Evolutionary conservation across 2,888 invertebrate species (phyloP).

Genomic region (Tetramorium bicarinatum): DNA sequence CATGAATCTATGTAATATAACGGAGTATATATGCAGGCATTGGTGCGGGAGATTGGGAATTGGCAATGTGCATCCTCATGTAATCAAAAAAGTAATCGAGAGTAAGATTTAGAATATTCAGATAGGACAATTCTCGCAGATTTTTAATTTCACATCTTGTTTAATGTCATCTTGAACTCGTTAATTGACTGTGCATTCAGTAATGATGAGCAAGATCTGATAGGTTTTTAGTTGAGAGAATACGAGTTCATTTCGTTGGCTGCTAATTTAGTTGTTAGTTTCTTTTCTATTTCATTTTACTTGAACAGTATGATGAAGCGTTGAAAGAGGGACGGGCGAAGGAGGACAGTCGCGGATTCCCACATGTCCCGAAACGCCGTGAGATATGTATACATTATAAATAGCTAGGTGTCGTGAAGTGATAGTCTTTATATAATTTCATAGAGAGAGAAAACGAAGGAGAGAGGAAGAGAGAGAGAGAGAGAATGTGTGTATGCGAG

Average conservation of each 20-base stretch:
- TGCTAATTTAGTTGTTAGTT: neutral
- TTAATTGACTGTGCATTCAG: neutral
- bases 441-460: neutral
- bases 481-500: neutral
- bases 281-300: neutral
- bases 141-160: neutral
- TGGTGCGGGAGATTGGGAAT: neutral
- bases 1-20: conserved; percentile 23
- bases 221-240: neutral
- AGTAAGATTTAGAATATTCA: neutral
- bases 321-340: neutral
- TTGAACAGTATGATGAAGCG: neutral
- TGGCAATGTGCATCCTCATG: neutral
- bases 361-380: neutral
- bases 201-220: conserved; percentile 14
- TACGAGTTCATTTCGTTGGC: neutral
- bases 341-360: neutral
- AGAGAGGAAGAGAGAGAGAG: neutral
- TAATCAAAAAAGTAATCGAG: conserved; percentile 3
- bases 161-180: neutral
- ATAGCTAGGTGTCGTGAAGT: conserved; percentile 68
- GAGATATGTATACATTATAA: conserved; percentile 67
- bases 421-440: conserved; percentile 37
- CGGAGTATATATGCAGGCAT: neutral
- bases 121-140: neutral